Percentiles rank a stretch among this genome's conserved stretches.
Evolutionary conservation across 2,797 vertebrate genomes (phyloP).

Genomic region (Pseudomugil gertrudae): DNA sequence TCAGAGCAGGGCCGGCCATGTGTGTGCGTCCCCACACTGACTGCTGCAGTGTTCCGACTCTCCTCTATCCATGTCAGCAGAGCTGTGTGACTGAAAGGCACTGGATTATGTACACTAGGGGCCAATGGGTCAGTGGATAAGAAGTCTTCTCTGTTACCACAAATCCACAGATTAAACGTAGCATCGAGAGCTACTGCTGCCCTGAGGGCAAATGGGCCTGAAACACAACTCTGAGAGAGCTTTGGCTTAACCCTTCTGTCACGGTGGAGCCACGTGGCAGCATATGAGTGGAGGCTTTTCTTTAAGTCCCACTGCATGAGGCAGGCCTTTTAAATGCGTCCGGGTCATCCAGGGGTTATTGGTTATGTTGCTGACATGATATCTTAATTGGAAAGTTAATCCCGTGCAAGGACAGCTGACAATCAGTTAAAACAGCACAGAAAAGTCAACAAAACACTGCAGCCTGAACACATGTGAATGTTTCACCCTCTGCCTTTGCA

Average conservation of each 20-base stretch:
- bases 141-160: conserved; percentile 86
- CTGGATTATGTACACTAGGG: conserved; percentile 74
- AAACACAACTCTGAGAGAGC: conserved; percentile 68
- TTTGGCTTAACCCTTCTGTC: conserved; percentile 76
- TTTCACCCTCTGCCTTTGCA: conserved; percentile 47
- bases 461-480: conserved; percentile 26
- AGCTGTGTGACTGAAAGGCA: conserved; percentile 66
- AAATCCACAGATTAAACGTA: conserved; percentile 85
- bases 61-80: conserved; percentile 68
- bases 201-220: conserved; percentile 72
- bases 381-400: conserved; percentile 84
- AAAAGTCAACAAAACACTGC: conserved; percentile 35
- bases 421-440: conserved; percentile 42
- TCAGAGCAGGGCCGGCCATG: conserved; percentile 47
- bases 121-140: conserved; percentile 82
- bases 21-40: conserved; percentile 39
- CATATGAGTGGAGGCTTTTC: conserved; percentile 55
- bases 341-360: conserved; percentile 67
- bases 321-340: conserved; percentile 68
- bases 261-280: conserved; percentile 48
- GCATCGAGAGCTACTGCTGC: conserved; percentile 65
- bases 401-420: conserved; percentile 60
- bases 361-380: conserved; percentile 73
- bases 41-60: conserved; percentile 52
- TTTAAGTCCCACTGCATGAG: conserved; percentile 61